Conservation (phyloP, 2,888 invertebrate genomes). For the Agrotis clavis region DNA sequence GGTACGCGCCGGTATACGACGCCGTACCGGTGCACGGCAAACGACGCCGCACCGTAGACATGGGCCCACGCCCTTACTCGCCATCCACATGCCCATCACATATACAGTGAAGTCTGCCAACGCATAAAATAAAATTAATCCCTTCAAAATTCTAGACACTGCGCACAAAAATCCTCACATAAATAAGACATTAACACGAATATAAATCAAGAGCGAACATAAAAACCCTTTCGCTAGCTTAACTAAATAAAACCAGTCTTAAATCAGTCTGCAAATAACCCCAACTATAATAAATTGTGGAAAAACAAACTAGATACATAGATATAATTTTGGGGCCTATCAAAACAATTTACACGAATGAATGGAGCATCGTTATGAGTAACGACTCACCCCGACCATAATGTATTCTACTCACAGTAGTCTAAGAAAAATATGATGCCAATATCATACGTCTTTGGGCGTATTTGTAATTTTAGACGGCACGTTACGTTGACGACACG, state of each 20-base stretch:
- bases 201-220: conserved; percentile 22
- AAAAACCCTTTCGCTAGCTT: conserved; percentile 39
- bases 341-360: conserved; percentile 59
- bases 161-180: neutral
- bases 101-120: neutral
- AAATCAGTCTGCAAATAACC: conserved; percentile 36
- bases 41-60: too few species aligned
- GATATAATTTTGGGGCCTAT: conserved; percentile 44
- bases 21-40: too few species aligned
- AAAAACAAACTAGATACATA: conserved; percentile 43
- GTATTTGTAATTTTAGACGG: conserved; percentile 35
- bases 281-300: conserved; percentile 47
- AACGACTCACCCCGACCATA: conserved; percentile 30
- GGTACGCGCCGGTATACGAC: too few species aligned
- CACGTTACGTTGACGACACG: conserved; percentile 28
- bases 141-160: neutral
- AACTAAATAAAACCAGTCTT: conserved; percentile 48
- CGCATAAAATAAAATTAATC: neutral
- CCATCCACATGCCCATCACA: neutral
- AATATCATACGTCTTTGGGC: conserved; percentile 48
- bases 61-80: too few species aligned
- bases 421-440: conserved; percentile 58
- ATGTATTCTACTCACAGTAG: conserved; percentile 59
- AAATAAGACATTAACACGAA: conserved; percentile 32
- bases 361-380: conserved; percentile 51